These are phyloP conservation scores for Thymelicus sylvestris DNA, from an alignment of 2,888 invertebrate genomes.

Conservation along the genomic window DNA sequence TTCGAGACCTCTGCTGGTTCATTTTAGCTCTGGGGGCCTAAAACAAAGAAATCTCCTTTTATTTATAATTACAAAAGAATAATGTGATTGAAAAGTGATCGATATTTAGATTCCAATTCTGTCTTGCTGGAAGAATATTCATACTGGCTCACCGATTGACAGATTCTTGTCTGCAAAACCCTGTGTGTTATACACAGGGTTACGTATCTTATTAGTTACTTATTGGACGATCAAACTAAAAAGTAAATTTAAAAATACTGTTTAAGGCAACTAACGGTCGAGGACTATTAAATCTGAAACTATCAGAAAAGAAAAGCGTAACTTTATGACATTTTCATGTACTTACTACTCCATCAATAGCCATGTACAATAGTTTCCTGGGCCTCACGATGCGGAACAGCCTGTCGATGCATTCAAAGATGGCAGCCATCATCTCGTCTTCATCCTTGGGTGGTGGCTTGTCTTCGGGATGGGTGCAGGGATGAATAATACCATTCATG, in stretches of 20 bases:
- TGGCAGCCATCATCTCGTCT: slow-evolving; percentile 99
- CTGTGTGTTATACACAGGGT: too few species aligned
- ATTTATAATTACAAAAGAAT: neutral
- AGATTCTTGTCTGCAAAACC: too few species aligned
- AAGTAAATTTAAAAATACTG: neutral
- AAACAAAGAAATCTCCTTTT: slow-evolving; percentile 21
- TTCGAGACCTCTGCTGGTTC: slow-evolving; percentile 99
- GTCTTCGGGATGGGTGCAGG: slow-evolving; percentile 99
- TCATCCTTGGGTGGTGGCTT: slow-evolving; percentile 98
- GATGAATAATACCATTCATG: slow-evolving; percentile 99
- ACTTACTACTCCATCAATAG: slow-evolving; percentile 98
- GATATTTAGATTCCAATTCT: too few species aligned
- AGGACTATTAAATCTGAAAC: too few species aligned
- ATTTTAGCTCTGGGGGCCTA: slow-evolving; percentile 99
- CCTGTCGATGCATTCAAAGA: slow-evolving; percentile 99
- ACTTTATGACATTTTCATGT: neutral
- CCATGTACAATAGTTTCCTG: slow-evolving; percentile 98
- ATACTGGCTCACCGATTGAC: too few species aligned
- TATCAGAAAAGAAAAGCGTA: too few species aligned
- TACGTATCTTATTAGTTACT: too few species aligned
- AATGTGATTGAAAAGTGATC: too few species aligned
- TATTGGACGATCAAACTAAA: too few species aligned
- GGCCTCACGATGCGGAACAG: slow-evolving; percentile 97
- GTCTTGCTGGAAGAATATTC: too few species aligned
- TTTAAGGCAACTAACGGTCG: neutral